These are phyloP conservation scores for Raja brachyura DNA, from an alignment of 2,113 vertebrate genomes.

Conservation along the genomic window DNA sequence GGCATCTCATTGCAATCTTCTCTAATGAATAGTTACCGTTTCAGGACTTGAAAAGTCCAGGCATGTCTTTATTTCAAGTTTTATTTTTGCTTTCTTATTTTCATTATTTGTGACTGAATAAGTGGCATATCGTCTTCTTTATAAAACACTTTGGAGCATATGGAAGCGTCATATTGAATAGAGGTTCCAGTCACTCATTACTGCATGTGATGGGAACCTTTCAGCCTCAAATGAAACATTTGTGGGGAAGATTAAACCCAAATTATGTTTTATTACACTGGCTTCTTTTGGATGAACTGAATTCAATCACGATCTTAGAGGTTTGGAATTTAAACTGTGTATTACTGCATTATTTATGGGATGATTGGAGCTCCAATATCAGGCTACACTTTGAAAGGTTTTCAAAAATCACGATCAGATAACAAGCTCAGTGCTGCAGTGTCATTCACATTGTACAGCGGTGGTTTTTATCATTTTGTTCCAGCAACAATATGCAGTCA, in stretches of 20 bases:
- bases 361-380: constrained; percentile 88
- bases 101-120: constrained; percentile 54
- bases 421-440: constrained; percentile 65
- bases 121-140: constrained; percentile 70
- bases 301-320: constrained; percentile 75
- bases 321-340: constrained; percentile 82
- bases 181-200: constrained; percentile 82
- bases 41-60: background rate
- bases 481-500: constrained; percentile 58
- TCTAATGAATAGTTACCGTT: background rate
- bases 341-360: constrained; percentile 87
- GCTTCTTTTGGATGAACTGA: constrained; percentile 67
- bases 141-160: constrained; percentile 80
- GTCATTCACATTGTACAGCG: constrained; percentile 61
- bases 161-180: constrained; percentile 67
- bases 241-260: constrained; percentile 89
- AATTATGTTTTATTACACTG: constrained; percentile 97
- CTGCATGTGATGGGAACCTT: constrained; percentile 73
- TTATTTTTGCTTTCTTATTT: background rate
- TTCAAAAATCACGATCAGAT: constrained; percentile 83
- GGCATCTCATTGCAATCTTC: background rate
- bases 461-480: constrained; percentile 84
- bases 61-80: background rate
- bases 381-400: constrained; percentile 74
- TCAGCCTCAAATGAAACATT: constrained; percentile 92